A percentile compares a stretch with the other conserved stretches of the same genome.
Conservation (phyloP, 2,797 vertebrate species). For the Lepus townsendii region DNA sequence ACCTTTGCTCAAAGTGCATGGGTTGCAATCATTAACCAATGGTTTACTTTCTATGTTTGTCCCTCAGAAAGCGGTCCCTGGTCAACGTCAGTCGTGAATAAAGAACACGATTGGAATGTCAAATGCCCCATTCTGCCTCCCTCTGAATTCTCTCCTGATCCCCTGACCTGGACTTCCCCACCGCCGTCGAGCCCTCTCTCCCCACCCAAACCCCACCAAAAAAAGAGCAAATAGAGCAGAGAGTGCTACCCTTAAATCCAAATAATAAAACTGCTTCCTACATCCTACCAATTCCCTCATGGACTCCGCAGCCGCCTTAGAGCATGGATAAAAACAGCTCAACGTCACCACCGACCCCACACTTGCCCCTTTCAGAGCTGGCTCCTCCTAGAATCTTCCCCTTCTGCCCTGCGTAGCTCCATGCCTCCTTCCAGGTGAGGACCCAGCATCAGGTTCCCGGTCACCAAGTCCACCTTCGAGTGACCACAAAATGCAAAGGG, state of each 20-base stretch:
- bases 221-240: background rate
- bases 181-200: no score
- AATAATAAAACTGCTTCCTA: slow-evolving; percentile 5
- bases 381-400: background rate
- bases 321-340: background rate
- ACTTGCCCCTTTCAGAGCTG: background rate
- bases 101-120: background rate
- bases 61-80: background rate
- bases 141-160: background rate
- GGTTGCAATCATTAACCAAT: background rate
- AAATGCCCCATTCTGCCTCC: background rate
- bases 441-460: background rate
- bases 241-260: background rate
- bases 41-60: slow-evolving; percentile 33
- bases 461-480: background rate
- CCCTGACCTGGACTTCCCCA: background rate
- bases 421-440: background rate
- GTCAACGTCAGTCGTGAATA: background rate
- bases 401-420: background rate
- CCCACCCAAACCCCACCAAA: background rate
- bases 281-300: background rate
- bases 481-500: background rate
- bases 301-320: background rate
- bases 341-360: background rate
- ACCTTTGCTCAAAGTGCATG: background rate